Evolutionary conservation across 2,797 vertebrate genomes (phyloP), one percentile per base, ranked within the genome.

Genomic region (Muraenolepis orangiensis): DNA sequence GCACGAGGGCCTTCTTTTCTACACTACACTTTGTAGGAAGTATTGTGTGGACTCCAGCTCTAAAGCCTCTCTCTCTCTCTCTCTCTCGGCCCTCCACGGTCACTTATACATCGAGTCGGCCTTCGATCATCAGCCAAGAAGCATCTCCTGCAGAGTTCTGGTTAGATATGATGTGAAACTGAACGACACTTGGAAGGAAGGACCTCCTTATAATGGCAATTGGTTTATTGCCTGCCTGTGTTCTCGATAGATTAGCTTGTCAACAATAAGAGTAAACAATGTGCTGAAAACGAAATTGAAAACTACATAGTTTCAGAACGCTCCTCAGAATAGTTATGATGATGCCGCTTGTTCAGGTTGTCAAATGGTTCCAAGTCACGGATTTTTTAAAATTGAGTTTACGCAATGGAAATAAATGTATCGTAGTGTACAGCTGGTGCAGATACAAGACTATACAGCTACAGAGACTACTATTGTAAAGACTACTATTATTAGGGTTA

Each of bases 1-100:
- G 87, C 88, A 84, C 78, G 32, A 23, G 71, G 78, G 74, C 75
- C 61, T 77, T 29, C 34, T 77, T 70, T 76, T 28, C 34, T 79
- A 82, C 66, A 73, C 74, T 83, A 70, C 68, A 75, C 78, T 76
- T 81, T 85, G 77, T 73, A 82, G 76, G 81, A 61, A 74, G 80
- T 51, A 81, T 78, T 80, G 79, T 72, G 81, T 77, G 64, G 46
- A 82, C 76, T 87, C 42, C 73, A 86, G 80, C 82, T 79, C 81
- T 85, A 75, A 78, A 75, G 81, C 66, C 72, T 66, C 7, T 46
- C 28, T 76, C 23, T 30, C 57, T 66, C n/a, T 32, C 26, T 11
- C 76, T 68, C 71, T 38, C 75, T 73, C 30, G 76, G 51, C n/a
- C 57, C 57, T 64, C n/a, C 23, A 10, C 26, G 8, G 57, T 23